Conservation (phyloP, 1,140 invertebrate species). For the Chironomus striatipennis region DNA sequence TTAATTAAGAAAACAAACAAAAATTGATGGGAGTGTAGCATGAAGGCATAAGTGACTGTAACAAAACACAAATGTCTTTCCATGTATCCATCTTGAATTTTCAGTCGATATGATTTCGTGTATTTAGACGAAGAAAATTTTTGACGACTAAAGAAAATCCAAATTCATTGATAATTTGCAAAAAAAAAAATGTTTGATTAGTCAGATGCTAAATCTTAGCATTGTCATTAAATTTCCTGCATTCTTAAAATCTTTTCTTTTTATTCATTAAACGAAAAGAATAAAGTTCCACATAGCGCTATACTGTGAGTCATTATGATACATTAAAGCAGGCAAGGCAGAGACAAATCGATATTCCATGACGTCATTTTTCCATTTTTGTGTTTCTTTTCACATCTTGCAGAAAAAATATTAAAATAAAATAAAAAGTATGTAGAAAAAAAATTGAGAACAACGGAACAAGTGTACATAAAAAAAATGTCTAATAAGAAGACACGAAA, state of each 20-base stretch:
- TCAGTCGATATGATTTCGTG: not conserved
- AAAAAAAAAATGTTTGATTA: not conserved
- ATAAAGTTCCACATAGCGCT: no score
- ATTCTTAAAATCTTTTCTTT: not conserved
- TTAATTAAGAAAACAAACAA: not conserved
- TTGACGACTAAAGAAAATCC: not conserved
- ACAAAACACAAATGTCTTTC: not conserved
- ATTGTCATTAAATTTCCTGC: not conserved
- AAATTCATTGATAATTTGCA: not conserved
- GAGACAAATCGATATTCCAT: constrained; percentile 16
- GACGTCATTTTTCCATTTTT: constrained; percentile 21
- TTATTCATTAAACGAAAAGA: no score
- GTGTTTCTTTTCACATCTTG: not conserved
- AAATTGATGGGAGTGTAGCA: not conserved
- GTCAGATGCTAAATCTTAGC: no score
- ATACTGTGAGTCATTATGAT: not conserved
- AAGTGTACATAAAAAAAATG: constrained; percentile 8
- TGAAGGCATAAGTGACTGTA: not conserved
- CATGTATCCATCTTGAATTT: constrained; percentile 19
- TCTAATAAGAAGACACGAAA: not conserved
- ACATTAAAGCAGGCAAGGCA: not conserved
- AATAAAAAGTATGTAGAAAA: no score
- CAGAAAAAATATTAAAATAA: not conserved
- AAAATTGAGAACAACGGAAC: not conserved
- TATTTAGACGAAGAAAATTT: constrained; percentile 3